phyloP scores from a whole-genome alignment of 2,113 vertebrate genomes.

The Carettochelys insculpta region DNA sequence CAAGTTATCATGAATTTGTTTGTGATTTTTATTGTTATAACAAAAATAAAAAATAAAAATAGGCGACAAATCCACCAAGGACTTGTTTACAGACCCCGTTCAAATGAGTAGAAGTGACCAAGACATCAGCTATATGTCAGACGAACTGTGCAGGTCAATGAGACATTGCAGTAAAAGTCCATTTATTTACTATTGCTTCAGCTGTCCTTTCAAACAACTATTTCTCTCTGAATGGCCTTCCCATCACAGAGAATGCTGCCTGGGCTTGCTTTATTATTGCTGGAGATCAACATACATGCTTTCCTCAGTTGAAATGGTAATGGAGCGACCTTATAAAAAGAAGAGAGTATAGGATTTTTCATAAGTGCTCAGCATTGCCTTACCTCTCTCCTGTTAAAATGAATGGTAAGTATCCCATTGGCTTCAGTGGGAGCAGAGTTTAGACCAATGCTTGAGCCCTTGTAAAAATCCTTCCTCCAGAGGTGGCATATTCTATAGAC shows the following conservation, averaged over 20 bases:
- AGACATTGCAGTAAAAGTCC: neutral
- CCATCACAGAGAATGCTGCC: neutral
- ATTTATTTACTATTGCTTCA: neutral
- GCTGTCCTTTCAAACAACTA: neutral
- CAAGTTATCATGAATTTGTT: constrained; percentile 32
- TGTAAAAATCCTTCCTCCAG: rapidly evolving
- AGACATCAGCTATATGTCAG: neutral
- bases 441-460: neutral
- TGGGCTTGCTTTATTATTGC: neutral
- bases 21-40: constrained; percentile 40
- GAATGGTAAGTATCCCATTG: neutral
- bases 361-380: neutral
- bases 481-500: neutral
- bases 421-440: neutral
- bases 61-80: neutral
- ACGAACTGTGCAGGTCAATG: neutral
- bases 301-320: neutral
- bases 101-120: neutral
- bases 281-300: neutral
- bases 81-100: constrained; percentile 32
- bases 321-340: neutral
- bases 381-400: neutral
- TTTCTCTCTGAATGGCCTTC: neutral
- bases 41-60: constrained; percentile 35
- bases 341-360: neutral